Evolutionary conservation across 2,797 vertebrate species (phyloP), one percentile per base, ranked within the genome.

Genomic region (Hoplostethus atlanticus): DNA sequence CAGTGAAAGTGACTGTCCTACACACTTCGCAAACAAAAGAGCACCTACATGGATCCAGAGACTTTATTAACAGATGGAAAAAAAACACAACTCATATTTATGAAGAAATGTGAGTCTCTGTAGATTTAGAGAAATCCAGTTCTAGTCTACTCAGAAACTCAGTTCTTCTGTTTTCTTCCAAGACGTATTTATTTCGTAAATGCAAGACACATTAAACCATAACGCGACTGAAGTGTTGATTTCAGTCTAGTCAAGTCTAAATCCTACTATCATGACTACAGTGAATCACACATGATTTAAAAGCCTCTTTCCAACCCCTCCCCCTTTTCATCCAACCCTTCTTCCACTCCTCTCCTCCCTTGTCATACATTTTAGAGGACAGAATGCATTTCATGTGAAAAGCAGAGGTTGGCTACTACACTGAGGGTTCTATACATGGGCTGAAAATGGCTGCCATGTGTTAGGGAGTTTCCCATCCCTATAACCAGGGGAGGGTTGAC

Each of bases 31-130:
- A 51, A 30, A 52, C 21, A 64, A 57, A 47, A 25, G 64, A 15
- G 16, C 54, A 48, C 25, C 50, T n/a, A 15, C 6, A 55, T 21
- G n/a, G 53, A 82, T 63, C 25, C 38, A 76, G 30, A 79, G 46
- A 79, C 64, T 92, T 92, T 91, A 91, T 88, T 92, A 79, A 86
- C 74, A 84, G 71, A 76, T 21, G 21, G 21, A 70, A 63, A 8
- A 71, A 50, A 53, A 52, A 1, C 58, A 17, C 34, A 36, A 57
- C 9, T 28, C 34, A 63, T 15, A 44, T 13, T 62, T 7, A 25
- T 64, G 50, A 34, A 42, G 15, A 16, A 28, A 55, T 25, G 60
- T 7, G 64, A 58, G 55, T 3, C 0, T 42, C 4, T 17, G 1
- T 30, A 54, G 31, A 40, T 28, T 34, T 0, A 50, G 16, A 30